These are phyloP conservation scores for Noctua fimbriata DNA, from an alignment of 2,888 invertebrate species.

Conservation along the genomic window DNA sequence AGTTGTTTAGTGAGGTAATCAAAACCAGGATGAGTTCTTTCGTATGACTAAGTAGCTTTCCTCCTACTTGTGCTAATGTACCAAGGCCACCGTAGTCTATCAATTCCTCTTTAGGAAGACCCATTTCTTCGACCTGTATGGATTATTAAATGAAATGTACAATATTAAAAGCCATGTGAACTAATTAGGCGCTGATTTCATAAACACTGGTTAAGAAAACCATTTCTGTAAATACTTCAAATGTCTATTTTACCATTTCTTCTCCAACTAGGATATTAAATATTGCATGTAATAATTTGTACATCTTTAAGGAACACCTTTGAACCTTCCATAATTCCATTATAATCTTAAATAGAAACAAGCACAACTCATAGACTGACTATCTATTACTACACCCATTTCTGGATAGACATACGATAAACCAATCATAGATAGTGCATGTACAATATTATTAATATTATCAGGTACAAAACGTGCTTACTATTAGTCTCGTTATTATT, in stretches of 20 bases:
- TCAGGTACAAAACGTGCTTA: slow-evolving; percentile 40
- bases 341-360: slow-evolving; percentile 22
- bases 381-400: slow-evolving; percentile 40
- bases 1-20: neutral
- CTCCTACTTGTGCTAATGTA: neutral
- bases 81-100: neutral
- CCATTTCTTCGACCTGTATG: too few relatives aligned
- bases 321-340: slow-evolving; percentile 9
- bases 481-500: slow-evolving; percentile 19
- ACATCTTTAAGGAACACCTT: slow-evolving; percentile 5
- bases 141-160: too few relatives aligned
- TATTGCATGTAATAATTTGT: neutral
- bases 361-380: slow-evolving; percentile 1
- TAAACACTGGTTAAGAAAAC: neutral
- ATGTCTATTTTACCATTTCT: neutral
- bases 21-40: neutral
- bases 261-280: neutral
- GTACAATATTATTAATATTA: slow-evolving; percentile 41
- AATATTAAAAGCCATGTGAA: neutral
- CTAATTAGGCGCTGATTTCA: neutral
- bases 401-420: slow-evolving; percentile 46
- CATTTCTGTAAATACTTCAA: neutral
- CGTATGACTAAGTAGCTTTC: neutral
- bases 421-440: slow-evolving; percentile 33
- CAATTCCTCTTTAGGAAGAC: too few relatives aligned